Evolutionary conservation across 2,797 vertebrate genomes (phyloP).

Genomic region (Microtus californicus): DNA sequence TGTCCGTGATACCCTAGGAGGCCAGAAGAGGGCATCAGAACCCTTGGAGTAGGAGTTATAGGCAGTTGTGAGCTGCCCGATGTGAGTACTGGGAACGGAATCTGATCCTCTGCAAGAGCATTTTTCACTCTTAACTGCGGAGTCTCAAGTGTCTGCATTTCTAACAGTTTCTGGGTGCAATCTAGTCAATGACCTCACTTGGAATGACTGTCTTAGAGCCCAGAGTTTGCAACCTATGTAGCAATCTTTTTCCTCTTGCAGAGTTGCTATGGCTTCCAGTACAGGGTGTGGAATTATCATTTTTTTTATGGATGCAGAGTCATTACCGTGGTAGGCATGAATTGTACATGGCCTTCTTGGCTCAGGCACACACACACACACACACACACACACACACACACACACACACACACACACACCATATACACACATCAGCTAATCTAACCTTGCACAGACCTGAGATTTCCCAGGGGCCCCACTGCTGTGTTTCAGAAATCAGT

Average conservation of each 20-base stretch:
- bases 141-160: background rate
- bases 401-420: background rate
- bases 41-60: background rate
- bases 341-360: background rate
- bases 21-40: background rate
- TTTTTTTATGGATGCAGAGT: background rate
- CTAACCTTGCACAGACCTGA: slow-evolving; percentile 73
- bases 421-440: slow-evolving; percentile 50
- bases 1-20: background rate
- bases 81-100: background rate
- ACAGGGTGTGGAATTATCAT: background rate
- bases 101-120: background rate
- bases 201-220: background rate
- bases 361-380: background rate
- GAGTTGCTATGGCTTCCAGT: slow-evolving; percentile 12
- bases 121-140: background rate
- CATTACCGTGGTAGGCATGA: background rate
- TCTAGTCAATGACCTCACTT: background rate
- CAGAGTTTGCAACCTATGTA: background rate
- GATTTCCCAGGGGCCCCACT: slow-evolving; percentile 78
- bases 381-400: background rate
- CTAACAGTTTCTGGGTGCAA: background rate
- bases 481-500: slow-evolving; percentile 78
- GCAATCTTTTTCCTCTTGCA: background rate
- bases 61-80: background rate